phyloP scores from a whole-genome alignment of 1,140 invertebrate genomes.

The Drosophila subobscura region DNA sequence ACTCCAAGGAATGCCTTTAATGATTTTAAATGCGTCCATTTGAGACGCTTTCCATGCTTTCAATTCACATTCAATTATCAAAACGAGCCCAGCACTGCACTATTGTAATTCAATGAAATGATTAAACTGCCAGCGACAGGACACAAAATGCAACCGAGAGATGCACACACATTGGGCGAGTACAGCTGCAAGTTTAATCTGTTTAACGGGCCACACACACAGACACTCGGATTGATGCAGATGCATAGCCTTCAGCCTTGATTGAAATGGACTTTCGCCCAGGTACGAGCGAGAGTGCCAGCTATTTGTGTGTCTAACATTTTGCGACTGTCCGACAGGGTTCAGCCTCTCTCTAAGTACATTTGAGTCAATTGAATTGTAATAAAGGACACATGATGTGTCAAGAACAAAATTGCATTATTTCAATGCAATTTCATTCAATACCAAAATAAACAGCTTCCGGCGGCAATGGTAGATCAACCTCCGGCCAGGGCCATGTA shows the following conservation, averaged over 20 bases:
- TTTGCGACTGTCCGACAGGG: slow-evolving; percentile 12
- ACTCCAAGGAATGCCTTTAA: slow-evolving; percentile 32
- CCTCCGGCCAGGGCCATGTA: slow-evolving; percentile 18
- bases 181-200: slow-evolving; percentile 38
- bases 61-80: slow-evolving; percentile 43
- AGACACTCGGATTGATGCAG: background rate
- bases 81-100: slow-evolving; percentile 7
- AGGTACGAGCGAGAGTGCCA: slow-evolving; percentile 10
- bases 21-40: slow-evolving; percentile 18
- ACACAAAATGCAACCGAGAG: background rate
- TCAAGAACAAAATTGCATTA: slow-evolving; percentile 38
- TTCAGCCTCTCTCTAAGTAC: slow-evolving; percentile 10
- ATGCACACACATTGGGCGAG: slow-evolving; percentile 1
- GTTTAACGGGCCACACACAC: slow-evolving; percentile 22
- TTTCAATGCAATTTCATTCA: slow-evolving; percentile 49
- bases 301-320: background rate
- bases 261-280: slow-evolving; percentile 50
- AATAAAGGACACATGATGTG: slow-evolving; percentile 61
- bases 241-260: slow-evolving; percentile 46
- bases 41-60: slow-evolving; percentile 36
- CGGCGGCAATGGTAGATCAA: slow-evolving; percentile 27
- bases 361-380: slow-evolving; percentile 67
- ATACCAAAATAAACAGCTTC: slow-evolving; percentile 57
- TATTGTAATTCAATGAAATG: slow-evolving; percentile 5
- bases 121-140: slow-evolving; percentile 2